A percentile compares a stretch with the other conserved stretches of the same genome.
phyloP scores from a whole-genome alignment of 2,113 vertebrate genomes.

The Acanthisitta chloris region DNA sequence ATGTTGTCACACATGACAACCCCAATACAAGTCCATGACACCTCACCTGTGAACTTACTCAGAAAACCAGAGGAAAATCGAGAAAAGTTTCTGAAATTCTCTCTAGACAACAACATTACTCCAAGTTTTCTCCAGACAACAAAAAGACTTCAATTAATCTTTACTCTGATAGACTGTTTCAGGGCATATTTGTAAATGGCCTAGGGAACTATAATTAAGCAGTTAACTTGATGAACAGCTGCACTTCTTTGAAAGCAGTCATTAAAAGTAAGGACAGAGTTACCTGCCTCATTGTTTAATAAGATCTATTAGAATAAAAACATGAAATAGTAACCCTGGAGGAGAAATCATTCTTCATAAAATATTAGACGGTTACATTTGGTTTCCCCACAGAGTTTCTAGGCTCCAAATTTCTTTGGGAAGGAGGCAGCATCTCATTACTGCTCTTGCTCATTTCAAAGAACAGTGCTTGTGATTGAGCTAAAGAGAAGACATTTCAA shows the following conservation, averaged over 20 bases:
- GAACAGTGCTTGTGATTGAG: not conserved
- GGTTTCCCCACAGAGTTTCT: slow-evolving; percentile 22
- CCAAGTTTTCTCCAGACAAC: slow-evolving; percentile 29
- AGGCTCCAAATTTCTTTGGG: not conserved
- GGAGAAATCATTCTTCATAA: slow-evolving; percentile 54
- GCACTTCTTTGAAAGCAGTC: slow-evolving; percentile 25
- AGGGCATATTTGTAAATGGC: slow-evolving; percentile 39
- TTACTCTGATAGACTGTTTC: slow-evolving; percentile 45
- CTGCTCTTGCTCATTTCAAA: not conserved
- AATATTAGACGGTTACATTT: slow-evolving; percentile 24
- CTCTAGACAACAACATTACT: slow-evolving; percentile 35
- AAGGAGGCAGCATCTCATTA: not conserved
- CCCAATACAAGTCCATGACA: not conserved
- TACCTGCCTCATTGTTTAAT: slow-evolving; percentile 59
- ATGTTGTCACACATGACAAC: not conserved
- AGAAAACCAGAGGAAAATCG: not conserved
- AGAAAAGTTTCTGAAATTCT: slow-evolving; percentile 18
- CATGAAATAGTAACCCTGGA: slow-evolving; percentile 48
- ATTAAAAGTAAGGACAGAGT: slow-evolving; percentile 57
- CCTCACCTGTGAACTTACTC: not conserved
- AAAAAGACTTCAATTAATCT: slow-evolving; percentile 65
- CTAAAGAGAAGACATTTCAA: not conserved
- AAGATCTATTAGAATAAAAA: slow-evolving; percentile 52
- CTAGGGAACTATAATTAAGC: slow-evolving; percentile 66
- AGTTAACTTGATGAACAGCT: slow-evolving; percentile 61